These are phyloP conservation scores for Macrophya annulata DNA, from an alignment of 2,888 invertebrate genomes.

Conservation along the genomic window DNA sequence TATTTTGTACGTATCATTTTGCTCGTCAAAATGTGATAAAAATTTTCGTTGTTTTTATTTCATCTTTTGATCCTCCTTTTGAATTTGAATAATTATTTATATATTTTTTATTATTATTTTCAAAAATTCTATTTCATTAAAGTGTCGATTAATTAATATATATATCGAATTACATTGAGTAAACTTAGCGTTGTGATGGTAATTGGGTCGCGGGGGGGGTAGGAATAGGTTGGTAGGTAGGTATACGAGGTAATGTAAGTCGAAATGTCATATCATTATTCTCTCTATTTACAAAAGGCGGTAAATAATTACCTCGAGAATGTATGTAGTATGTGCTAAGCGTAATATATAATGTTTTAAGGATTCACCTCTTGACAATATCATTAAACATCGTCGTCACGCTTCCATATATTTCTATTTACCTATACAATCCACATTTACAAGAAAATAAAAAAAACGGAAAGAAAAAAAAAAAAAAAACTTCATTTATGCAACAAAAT, in stretches of 20 bases:
- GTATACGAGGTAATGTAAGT: background rate
- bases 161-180: constrained; percentile 29
- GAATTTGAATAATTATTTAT: too few species aligned
- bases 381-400: constrained; percentile 71
- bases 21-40: too few species aligned
- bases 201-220: background rate
- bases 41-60: too few species aligned
- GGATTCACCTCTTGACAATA: constrained; percentile 76
- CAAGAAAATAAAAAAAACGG: background rate
- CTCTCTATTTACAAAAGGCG: constrained; percentile 70
- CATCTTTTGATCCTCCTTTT: too few species aligned
- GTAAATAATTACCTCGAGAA: constrained; percentile 65
- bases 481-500: background rate
- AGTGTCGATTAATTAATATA: background rate
- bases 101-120: background rate
- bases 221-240: background rate
- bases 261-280: background rate
- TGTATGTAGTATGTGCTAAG: constrained; percentile 65
- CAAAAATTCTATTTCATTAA: background rate
- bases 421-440: background rate
- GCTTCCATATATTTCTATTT: background rate
- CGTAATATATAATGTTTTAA: constrained; percentile 70
- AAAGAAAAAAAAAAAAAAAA: background rate
- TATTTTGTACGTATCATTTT: too few species aligned
- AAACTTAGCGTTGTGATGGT: background rate